Conservation (phyloP, 2,113 vertebrate species). For the Callaeas wilsoni region DNA sequence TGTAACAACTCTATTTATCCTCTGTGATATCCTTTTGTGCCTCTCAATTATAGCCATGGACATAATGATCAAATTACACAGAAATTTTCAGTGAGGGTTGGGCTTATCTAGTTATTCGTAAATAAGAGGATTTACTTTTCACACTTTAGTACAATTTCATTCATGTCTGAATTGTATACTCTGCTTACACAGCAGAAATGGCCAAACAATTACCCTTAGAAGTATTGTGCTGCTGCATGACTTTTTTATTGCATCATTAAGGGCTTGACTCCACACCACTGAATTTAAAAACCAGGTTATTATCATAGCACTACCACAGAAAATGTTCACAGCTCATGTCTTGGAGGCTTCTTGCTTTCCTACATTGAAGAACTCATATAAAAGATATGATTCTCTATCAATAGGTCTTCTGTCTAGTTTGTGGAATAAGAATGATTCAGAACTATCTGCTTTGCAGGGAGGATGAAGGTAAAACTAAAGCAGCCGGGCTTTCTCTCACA, state of each 20-base stretch:
- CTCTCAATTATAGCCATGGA: neutral
- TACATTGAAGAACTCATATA: neutral
- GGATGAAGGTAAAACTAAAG: neutral
- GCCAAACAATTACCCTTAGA: neutral
- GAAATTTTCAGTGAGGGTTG: neutral
- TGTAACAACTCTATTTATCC: constrained; percentile 12
- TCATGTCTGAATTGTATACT: neutral
- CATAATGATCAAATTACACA: neutral
- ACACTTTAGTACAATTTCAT: neutral
- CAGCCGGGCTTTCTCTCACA: neutral
- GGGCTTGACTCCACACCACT: neutral
- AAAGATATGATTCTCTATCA: neutral
- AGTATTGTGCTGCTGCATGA: neutral
- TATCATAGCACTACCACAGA: neutral
- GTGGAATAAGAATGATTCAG: neutral
- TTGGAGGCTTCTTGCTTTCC: neutral
- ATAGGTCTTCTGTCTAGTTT: neutral
- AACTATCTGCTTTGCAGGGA: neutral
- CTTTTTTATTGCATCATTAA: neutral
- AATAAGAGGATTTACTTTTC: constrained; percentile 1
- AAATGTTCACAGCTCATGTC: neutral
- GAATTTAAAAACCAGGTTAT: neutral
- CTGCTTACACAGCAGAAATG: neutral
- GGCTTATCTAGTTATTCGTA: neutral
- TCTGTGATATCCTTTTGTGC: neutral